phyloP scores from a whole-genome alignment of 2,797 vertebrate species.

The Gymnodraco acuticeps region DNA sequence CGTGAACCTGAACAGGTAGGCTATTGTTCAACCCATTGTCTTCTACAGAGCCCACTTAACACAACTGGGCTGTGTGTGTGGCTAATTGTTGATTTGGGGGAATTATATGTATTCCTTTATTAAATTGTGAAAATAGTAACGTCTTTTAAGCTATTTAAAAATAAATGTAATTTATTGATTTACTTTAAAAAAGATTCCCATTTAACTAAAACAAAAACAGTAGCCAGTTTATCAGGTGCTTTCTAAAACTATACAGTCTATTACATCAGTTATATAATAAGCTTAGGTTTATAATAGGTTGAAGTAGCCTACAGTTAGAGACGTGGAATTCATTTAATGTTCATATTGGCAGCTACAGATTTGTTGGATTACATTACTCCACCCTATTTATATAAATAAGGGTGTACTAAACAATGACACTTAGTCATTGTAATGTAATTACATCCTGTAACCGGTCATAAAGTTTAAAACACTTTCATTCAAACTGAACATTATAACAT shows the following conservation, averaged over 20 bases:
- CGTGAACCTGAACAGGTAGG: slow-evolving; percentile 86
- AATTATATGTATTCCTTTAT: neutral
- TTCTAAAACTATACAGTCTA: no score
- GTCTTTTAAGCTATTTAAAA: neutral
- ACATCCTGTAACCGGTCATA: neutral
- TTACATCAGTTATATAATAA: no score
- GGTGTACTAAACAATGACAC: neutral
- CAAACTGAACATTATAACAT: neutral
- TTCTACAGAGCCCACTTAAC: neutral
- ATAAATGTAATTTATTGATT: neutral
- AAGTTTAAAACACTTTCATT: neutral
- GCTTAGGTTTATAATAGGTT: no score
- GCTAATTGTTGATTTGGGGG: neutral
- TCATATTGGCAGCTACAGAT: neutral
- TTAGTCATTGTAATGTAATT: neutral
- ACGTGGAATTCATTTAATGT: neutral
- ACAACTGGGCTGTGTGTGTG: neutral
- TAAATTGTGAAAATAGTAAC: no score
- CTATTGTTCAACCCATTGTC: no score
- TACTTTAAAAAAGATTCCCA: neutral
- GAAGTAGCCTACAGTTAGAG: neutral
- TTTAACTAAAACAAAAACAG: no score
- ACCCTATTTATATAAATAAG: neutral
- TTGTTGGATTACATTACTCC: neutral
- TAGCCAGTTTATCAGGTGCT: neutral